Evolutionary conservation across 2,797 vertebrate species (phyloP), one percentile per base, ranked within the genome.

Genomic region (Brachymystax lenok): DNA sequence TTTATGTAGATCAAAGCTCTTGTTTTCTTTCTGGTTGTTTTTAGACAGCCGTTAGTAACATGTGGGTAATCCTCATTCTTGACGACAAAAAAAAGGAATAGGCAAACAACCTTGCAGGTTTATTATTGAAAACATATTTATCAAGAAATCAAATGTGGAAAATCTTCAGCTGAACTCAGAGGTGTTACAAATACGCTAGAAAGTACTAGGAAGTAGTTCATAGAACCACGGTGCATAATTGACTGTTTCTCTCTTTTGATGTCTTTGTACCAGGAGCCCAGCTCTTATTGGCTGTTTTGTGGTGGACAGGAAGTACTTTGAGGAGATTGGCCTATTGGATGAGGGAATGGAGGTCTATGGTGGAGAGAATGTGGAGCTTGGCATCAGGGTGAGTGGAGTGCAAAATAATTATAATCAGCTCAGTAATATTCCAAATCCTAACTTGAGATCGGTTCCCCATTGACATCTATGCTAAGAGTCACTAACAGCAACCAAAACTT

Each of bases 341-440:
- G 98, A 99, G 90, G 98, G 98, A 75, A 98, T 99, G 97, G 97
- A 99, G 84, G 94, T 99, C 16, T 99, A 99, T 0, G 98, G 98
- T 33, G 97, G 98, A 54, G 98, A 99, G 84, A 99, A 99, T 1
- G 98, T 99, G 68, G 98, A 99, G 88, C 96, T 99, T 0, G 97
- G 97, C 35, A 95, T 99, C 85, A 94, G 98, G 94, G 98, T 99
- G 91, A 97, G 96, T 88, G 56, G 83, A 54, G 19, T 59, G 19
- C 56, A 59, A 56, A 56, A 17, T 17, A 56, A 19, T n/a, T 59
- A n/a, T 59, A 8, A 76, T 71, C 67, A 72, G 19, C 19, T 59
- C 56, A 59, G 19, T 21, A 16, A 21, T 59, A 59, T 59, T 6
- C 56, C 40, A 46, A 46, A 13, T 46, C 40, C 40, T 46, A 46